These are phyloP conservation scores for Pipistrellus nathusii DNA, from an alignment of 2,797 vertebrate species.

Conservation along the genomic window DNA sequence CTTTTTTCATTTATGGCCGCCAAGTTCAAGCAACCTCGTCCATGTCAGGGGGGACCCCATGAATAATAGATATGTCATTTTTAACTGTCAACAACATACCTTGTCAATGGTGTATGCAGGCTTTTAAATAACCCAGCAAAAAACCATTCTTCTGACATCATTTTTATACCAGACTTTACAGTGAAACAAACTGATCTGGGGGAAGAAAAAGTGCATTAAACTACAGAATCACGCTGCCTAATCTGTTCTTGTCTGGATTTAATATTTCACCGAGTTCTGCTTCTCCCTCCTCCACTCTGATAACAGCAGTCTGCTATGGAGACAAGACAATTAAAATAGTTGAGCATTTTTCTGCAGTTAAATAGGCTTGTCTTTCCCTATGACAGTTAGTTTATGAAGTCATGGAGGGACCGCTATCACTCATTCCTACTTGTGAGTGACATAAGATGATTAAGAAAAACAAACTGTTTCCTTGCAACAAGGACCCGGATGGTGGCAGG, in stretches of 20 bases:
- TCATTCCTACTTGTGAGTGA: constrained; percentile 38
- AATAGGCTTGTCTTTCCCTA: constrained; percentile 53
- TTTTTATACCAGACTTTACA: constrained; percentile 63
- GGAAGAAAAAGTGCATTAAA: constrained; percentile 8
- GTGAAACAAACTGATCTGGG: constrained; percentile 57
- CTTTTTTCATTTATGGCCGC: constrained; percentile 39
- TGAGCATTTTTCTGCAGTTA: not conserved
- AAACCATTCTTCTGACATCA: constrained; percentile 75
- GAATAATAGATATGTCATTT: constrained; percentile 86
- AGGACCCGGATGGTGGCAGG: not conserved
- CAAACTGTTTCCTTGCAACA: constrained; percentile 30
- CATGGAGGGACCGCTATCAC: not conserved
- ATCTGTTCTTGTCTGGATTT: constrained; percentile 72
- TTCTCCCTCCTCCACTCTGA: constrained; percentile 58
- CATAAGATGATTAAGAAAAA: constrained; percentile 60
- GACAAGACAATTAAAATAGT: constrained; percentile 63
- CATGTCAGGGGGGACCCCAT: constrained; percentile 76
- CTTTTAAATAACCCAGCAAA: constrained; percentile 78
- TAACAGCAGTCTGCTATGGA: not conserved
- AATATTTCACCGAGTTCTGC: constrained; percentile 73
- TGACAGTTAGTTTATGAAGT: constrained; percentile 38
- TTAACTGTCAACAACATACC: constrained; percentile 85
- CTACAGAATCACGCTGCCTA: constrained; percentile 55
- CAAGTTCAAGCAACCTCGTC: constrained; percentile 79
- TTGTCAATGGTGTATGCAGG: constrained; percentile 73